These are phyloP conservation scores for Apteryx mantelli DNA, from an alignment of 2,113 vertebrate genomes.

Conservation along the genomic window DNA sequence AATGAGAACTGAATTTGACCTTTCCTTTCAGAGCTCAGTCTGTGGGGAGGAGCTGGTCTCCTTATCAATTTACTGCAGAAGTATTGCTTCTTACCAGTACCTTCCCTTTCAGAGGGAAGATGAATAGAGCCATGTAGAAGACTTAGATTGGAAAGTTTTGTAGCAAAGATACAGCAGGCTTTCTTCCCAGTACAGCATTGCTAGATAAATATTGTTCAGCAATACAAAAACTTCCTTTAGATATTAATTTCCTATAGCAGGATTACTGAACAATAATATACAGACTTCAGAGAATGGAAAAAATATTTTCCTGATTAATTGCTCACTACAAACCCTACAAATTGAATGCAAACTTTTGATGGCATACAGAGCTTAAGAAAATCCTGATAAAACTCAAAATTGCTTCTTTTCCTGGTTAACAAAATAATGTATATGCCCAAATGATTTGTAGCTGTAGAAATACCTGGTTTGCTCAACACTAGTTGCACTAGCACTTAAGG, in stretches of 20 bases:
- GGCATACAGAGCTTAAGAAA: conserved; percentile 4
- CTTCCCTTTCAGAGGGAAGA: background rate
- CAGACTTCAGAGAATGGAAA: background rate
- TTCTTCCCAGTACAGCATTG: conserved; percentile 14
- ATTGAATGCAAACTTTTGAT: background rate
- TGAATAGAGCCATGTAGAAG: background rate
- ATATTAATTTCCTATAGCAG: background rate
- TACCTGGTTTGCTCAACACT: background rate
- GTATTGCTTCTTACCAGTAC: background rate
- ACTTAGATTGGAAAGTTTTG: background rate
- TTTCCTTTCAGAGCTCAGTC: background rate
- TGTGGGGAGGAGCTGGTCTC: conserved; percentile 32
- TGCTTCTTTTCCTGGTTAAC: background rate
- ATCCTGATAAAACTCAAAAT: background rate
- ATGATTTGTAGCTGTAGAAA: background rate
- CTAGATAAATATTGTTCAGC: conserved; percentile 20
- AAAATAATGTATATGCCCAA: background rate
- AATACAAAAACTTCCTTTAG: conserved; percentile 31
- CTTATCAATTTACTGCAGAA: background rate
- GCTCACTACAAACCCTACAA: background rate
- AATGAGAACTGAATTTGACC: background rate
- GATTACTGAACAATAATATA: conserved; percentile 39
- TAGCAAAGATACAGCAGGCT: conserved; percentile 23
- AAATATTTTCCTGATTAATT: conserved; percentile 8
- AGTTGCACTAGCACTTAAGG: conserved; percentile 31